phyloP scores from a whole-genome alignment of 2,113 vertebrate genomes.

The Pyrgilauda ruficollis region DNA sequence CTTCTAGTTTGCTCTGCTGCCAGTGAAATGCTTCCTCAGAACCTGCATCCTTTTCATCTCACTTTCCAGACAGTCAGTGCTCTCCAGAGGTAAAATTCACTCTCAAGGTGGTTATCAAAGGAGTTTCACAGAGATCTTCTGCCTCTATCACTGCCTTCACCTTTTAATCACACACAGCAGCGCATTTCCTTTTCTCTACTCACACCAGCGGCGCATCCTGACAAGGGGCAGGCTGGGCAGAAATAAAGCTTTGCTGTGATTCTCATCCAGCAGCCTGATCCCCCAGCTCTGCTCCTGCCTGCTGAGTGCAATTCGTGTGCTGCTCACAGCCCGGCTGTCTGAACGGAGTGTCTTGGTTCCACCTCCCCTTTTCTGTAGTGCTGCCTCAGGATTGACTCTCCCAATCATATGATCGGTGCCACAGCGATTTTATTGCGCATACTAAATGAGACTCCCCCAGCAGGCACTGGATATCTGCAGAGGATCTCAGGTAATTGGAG shows the following conservation, averaged over 20 bases:
- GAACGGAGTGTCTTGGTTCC: constrained; percentile 22
- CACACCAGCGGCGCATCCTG: not conserved
- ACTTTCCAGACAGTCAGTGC: not conserved
- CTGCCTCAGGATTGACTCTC: constrained; percentile 56
- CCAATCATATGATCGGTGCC: constrained; percentile 56
- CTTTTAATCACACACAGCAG: not conserved
- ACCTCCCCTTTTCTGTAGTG: constrained; percentile 49
- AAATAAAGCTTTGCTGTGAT: not conserved
- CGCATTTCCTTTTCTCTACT: not conserved
- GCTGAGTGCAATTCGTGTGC: constrained; percentile 1
- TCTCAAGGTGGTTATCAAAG: not conserved
- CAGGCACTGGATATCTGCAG: not conserved
- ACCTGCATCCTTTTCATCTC: not conserved
- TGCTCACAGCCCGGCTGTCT: constrained; percentile 51
- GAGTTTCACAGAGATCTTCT: not conserved
- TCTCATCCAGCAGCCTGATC: not conserved
- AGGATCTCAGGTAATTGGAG: constrained; percentile 22
- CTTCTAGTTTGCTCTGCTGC: constrained; percentile 15
- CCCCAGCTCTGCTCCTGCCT: constrained; percentile 7
- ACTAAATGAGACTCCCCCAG: constrained; percentile 58
- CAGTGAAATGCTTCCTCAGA: not conserved
- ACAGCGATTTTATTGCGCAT: constrained; percentile 23
- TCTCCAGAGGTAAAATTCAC: not conserved
- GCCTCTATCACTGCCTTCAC: not conserved
- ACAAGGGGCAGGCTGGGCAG: not conserved